Base-by-base conservation (phyloP, 2,797 vertebrate species). In the Bovichtus variegatus region DNA sequence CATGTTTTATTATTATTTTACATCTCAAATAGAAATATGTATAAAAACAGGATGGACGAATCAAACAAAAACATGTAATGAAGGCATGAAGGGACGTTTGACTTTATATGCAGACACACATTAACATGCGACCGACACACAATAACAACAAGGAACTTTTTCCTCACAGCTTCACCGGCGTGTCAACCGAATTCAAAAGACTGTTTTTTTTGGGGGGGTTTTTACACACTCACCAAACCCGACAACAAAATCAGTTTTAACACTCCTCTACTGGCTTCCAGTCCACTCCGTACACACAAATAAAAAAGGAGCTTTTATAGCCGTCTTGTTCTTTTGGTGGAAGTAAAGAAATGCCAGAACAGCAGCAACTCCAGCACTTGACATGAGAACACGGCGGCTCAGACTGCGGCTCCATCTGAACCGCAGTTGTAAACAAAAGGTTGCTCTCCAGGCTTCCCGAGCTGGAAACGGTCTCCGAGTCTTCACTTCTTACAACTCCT, bases 401-500 rank as follows among this genome's bases (percentile, higher is more conserved):
- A 71, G 46, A 41, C n/a, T 59, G 68, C 55, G 66, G 12, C 61
- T 74, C 58, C 19, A 18, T 63, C 69, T 43, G 62, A 71, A 38
- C 23, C 27, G 3, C 62, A 71, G 59, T 23, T 68, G 71, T 78
- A 67, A 81, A 84, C 67, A 85, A 59, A 76, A 23, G 69, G 11
- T 51, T 25, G 47, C 68, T 80, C 69, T 74, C 43, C 4, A 41
- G 65, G 41, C 49, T 29, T 67, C 15, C 21, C n/a, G 41, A 62
- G 31, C 50, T 44, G 46, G 18, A 58, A 44, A 43, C 34, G 34
- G 46, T 40, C 34, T 60, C 47, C 5, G 10, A 49, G 54, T 13
- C n/a, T 19, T 74, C n/a, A 58, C 13, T 25, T 49, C 15, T 43
- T 31, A 69, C 57, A 27, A 16, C 41, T 46, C 15, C 16, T 23